Conservation (phyloP, 2,797 vertebrate genomes). For the Buphagus erythrorhynchus region DNA sequence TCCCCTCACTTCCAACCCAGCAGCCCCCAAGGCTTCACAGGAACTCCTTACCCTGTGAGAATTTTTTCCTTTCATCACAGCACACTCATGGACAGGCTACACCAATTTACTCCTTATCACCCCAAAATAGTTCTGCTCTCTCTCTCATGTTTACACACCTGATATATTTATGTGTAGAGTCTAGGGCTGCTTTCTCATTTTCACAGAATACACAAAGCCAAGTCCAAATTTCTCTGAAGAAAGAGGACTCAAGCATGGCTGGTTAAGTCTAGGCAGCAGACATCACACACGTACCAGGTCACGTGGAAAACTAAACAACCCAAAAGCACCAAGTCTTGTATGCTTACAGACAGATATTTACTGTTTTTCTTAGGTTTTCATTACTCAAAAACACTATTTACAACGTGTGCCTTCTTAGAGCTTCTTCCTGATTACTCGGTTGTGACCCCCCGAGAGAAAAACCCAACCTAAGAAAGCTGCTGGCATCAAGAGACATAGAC, state of each 20-base stretch:
- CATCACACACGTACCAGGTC: neutral
- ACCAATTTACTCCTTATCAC: neutral
- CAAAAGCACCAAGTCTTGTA: neutral
- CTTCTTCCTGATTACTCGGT: neutral
- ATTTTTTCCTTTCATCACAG: neutral
- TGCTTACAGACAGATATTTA: neutral
- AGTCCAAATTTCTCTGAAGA: neutral
- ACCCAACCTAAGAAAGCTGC: neutral
- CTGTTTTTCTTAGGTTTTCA: neutral
- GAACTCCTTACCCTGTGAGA: neutral
- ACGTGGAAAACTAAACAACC: neutral
- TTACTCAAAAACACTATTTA: neutral
- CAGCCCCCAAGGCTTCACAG: neutral
- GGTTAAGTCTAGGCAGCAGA: neutral
- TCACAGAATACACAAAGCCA: neutral
- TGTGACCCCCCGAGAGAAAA: neutral
- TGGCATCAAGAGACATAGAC: neutral
- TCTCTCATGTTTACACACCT: neutral
- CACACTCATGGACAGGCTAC: neutral
- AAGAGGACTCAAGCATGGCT: neutral
- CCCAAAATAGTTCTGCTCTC: neutral
- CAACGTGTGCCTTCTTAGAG: accelerated
- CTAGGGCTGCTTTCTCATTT: neutral
- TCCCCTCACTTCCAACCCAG: neutral
- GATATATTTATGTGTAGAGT: neutral